phyloP scores from a whole-genome alignment of 2,888 invertebrate genomes.

The Drosophila helvetica region DNA sequence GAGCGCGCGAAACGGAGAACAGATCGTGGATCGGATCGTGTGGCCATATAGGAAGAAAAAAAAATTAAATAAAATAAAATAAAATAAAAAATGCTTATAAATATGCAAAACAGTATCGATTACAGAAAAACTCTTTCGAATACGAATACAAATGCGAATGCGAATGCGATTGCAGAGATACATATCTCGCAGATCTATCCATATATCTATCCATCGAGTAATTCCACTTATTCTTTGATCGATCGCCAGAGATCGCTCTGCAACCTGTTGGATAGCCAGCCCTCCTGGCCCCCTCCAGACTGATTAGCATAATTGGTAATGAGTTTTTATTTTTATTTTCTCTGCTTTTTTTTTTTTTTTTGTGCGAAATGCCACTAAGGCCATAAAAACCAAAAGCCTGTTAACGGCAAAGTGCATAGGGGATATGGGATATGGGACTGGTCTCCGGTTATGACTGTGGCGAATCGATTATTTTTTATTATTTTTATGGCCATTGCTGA shows the following conservation, averaged over 20 bases:
- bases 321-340: slow-evolving; percentile 44
- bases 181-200: slow-evolving; percentile 26
- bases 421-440: no score
- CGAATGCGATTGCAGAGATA: slow-evolving; percentile 27
- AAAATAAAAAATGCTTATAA: slow-evolving; percentile 52
- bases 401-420: slow-evolving; percentile 32
- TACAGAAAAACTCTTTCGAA: slow-evolving; percentile 48
- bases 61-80: no score
- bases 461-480: slow-evolving; percentile 24
- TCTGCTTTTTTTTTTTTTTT: not conserved
- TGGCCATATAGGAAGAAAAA: slow-evolving; percentile 27
- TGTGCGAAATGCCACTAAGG: slow-evolving; percentile 59
- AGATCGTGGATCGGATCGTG: not conserved
- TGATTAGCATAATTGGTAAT: slow-evolving; percentile 65
- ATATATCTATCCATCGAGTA: slow-evolving; percentile 49
- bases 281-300: no score
- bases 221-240: slow-evolving; percentile 43
- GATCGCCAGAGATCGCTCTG: slow-evolving; percentile 52
- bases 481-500: slow-evolving; percentile 13
- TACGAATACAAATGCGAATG: slow-evolving; percentile 10
- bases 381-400: slow-evolving; percentile 59
- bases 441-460: slow-evolving; percentile 6
- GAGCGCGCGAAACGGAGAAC: slow-evolving; percentile 23
- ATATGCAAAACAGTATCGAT: slow-evolving; percentile 75
- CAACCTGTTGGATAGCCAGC: slow-evolving; percentile 52